Evolutionary conservation across 2,113 vertebrate species (phyloP).

Genomic region (Poeciliopsis turrubarensis): DNA sequence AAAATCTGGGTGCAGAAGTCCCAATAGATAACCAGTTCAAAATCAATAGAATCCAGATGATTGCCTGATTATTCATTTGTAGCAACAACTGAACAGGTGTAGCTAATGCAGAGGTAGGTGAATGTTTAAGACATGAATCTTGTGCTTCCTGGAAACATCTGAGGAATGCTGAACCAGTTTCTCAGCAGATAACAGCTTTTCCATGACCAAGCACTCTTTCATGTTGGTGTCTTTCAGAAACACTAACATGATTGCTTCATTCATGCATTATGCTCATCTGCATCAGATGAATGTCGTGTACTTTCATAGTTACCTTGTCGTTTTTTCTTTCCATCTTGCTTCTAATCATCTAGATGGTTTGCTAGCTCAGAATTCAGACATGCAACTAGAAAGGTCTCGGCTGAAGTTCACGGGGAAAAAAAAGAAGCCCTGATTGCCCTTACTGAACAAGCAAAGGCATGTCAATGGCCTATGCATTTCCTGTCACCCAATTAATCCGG

Average conservation of each 20-base stretch:
- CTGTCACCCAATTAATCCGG: conserved; percentile 19
- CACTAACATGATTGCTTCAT: background rate
- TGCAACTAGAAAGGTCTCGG: conserved; percentile 1
- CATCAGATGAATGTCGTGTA: no score
- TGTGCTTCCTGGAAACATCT: background rate
- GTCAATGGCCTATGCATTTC: conserved; percentile 18
- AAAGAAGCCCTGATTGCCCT: conserved; percentile 28
- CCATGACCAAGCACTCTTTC: background rate
- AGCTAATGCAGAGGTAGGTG: no score
- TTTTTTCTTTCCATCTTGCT: background rate
- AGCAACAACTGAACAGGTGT: no score
- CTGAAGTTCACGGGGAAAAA: conserved; percentile 27
- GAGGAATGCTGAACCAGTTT: background rate
- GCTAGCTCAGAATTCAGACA: conserved; percentile 10
- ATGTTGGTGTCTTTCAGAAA: background rate
- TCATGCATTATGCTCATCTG: background rate
- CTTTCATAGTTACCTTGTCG: background rate
- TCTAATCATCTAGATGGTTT: background rate
- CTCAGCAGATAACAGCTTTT: background rate
- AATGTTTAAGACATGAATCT: background rate
- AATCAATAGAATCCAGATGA: background rate
- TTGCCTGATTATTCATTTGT: no score
- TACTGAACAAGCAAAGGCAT: conserved; percentile 29
- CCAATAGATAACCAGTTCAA: background rate
- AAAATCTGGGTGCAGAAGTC: background rate